These are phyloP conservation scores for Dryas iulia DNA, from an alignment of 1,140 invertebrate species.

Conservation along the genomic window DNA sequence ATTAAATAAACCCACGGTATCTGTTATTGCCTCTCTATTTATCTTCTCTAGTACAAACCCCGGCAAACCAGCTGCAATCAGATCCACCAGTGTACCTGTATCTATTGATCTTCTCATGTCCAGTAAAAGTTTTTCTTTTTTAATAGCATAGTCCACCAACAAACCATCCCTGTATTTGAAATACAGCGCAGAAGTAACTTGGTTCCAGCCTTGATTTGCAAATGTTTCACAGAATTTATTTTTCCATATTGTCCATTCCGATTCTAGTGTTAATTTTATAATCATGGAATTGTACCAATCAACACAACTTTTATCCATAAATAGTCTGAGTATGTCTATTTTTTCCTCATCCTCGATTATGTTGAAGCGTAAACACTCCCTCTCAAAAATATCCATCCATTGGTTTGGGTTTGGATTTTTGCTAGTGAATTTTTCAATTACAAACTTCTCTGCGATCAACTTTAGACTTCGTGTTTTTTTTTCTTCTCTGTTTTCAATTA, in stretches of 20 bases:
- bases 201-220: slow-evolving; percentile 42
- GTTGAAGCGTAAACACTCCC: slow-evolving; percentile 45
- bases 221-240: slow-evolving; percentile 41
- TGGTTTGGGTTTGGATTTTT: slow-evolving; percentile 36
- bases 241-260: slow-evolving; percentile 42
- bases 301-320: slow-evolving; percentile 43
- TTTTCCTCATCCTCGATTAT: slow-evolving; percentile 38
- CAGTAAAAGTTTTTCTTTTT: slow-evolving; percentile 44
- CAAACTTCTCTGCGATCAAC: slow-evolving; percentile 41
- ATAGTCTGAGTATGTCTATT: slow-evolving; percentile 46
- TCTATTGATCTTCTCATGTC: slow-evolving; percentile 42
- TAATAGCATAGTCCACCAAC: slow-evolving; percentile 54
- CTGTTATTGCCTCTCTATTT: slow-evolving; percentile 34
- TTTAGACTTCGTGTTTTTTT: slow-evolving; percentile 34
- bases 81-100: slow-evolving; percentile 37
- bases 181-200: not conserved
- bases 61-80: slow-evolving; percentile 46
- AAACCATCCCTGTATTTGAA: slow-evolving; percentile 44
- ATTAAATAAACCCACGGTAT: slow-evolving; percentile 37
- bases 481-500: slow-evolving; percentile 31
- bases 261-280: slow-evolving; percentile 37
- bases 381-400: slow-evolving; percentile 49
- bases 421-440: slow-evolving; percentile 40
- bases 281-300: slow-evolving; percentile 49
- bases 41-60: slow-evolving; percentile 43